Conservation (phyloP, 35 echinoderm and acorn worm genomes). For the Diadema setosum region DNA sequence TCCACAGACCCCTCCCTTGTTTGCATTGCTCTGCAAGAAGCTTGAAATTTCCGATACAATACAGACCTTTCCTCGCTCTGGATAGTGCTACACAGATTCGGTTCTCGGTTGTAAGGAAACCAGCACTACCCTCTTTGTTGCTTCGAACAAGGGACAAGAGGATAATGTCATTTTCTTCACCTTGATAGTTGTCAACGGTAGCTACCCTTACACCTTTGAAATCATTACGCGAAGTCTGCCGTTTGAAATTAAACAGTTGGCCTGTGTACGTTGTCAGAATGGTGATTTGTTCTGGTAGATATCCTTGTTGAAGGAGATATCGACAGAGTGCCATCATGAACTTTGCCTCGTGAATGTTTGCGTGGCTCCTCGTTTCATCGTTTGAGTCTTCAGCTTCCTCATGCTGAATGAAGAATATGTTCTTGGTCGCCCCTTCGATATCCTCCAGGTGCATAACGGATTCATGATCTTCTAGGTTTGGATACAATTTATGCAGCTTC, state of each 20-base stretch:
- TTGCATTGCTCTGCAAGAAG: conserved; percentile 16
- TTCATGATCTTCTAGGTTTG: conserved; percentile 41
- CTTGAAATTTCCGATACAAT: conserved; percentile 86
- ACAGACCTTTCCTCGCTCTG: conserved; percentile 78
- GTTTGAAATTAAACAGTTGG: conserved; percentile 76
- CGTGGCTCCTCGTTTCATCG: conserved; percentile 65
- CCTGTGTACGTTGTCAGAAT: conserved; percentile 82
- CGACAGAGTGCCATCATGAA: conserved; percentile 54
- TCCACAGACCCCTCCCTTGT: conserved; percentile 32
- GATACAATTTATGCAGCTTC: conserved; percentile 71
- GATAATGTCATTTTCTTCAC: conserved; percentile 99
- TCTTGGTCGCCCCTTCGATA: conserved; percentile 46
- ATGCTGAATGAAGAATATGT: conserved; percentile 79
- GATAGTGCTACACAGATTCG: conserved; percentile 91
- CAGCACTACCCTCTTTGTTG: conserved; percentile 67
- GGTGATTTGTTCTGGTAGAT: conserved; percentile 70
- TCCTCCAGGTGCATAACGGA: conserved; percentile 33
- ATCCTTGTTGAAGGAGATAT: conserved; percentile 85
- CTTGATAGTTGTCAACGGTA: conserved; percentile 82
- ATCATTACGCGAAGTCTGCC: conserved; percentile 27
- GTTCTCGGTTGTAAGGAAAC: conserved; percentile 79
- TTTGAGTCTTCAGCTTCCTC: conserved; percentile 23
- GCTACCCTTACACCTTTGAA: conserved; percentile 65
- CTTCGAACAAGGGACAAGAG: conserved; percentile 89
- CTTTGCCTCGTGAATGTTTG: conserved; percentile 71